Evolutionary conservation across 1,140 invertebrate species (phyloP).

Genomic region (Zaprionus capensis): DNA sequence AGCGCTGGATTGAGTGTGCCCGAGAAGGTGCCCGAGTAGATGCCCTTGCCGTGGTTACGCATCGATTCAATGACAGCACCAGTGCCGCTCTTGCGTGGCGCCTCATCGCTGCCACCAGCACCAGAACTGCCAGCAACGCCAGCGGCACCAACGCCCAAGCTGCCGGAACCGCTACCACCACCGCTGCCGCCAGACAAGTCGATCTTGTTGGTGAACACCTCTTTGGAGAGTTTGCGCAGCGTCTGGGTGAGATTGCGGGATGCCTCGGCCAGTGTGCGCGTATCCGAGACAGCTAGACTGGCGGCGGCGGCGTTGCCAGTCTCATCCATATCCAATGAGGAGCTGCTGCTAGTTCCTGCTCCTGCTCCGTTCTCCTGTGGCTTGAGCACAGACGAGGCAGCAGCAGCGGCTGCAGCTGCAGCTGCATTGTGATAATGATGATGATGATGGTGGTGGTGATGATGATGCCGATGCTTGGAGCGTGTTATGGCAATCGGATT

Average conservation of each 20-base stretch:
- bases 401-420: constrained; percentile 13
- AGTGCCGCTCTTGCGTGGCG: constrained; percentile 85
- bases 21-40: constrained; percentile 92
- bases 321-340: constrained; percentile 51
- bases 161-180: constrained; percentile 64
- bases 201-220: constrained; percentile 90
- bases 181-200: constrained; percentile 83
- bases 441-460: constrained; percentile 73
- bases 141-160: not conserved
- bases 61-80: constrained; percentile 96
- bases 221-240: constrained; percentile 94
- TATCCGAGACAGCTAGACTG: constrained; percentile 85
- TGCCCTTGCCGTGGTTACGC: constrained; percentile 96
- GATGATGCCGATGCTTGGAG: constrained; percentile 73
- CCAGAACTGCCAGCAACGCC: constrained; percentile 6
- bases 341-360: constrained; percentile 28
- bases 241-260: constrained; percentile 96
- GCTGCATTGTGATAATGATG: constrained; percentile 64
- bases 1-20: constrained; percentile 97
- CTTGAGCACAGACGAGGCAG: constrained; percentile 12
- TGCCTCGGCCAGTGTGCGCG: constrained; percentile 92
- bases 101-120: constrained; percentile 83
- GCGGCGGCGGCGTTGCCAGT: constrained; percentile 75
- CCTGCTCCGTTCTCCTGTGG: not conserved
- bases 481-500: constrained; percentile 67